phyloP scores from a whole-genome alignment of 2,797 vertebrate species.

The Lagodon rhomboides region DNA sequence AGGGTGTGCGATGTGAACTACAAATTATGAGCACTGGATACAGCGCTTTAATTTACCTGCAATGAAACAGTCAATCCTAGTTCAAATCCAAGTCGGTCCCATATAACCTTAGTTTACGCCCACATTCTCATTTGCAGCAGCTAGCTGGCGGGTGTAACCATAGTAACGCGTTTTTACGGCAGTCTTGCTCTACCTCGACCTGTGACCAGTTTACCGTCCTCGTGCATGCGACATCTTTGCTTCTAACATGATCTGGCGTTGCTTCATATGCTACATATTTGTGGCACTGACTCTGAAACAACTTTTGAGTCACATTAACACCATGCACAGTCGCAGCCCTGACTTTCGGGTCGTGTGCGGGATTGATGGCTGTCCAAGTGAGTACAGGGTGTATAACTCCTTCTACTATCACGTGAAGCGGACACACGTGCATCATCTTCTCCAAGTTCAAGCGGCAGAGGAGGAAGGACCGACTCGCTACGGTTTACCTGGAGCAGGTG shows the following conservation, averaged over 20 bases:
- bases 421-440: no score
- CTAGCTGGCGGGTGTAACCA: not conserved
- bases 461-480: not conserved
- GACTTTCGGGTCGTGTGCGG: conserved; percentile 14
- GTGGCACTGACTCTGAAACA: conserved; percentile 4
- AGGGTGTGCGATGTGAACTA: not conserved
- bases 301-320: conserved; percentile 17
- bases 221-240: not conserved
- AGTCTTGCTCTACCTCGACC: not conserved
- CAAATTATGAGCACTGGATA: not conserved
- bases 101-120: not conserved
- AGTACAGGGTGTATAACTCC: conserved; percentile 22
- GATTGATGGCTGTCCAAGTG: conserved; percentile 14
- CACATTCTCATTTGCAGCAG: not conserved
- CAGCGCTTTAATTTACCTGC: not conserved
- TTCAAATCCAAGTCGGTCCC: not conserved
- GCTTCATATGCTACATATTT: not conserved
- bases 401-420: conserved; percentile 1
- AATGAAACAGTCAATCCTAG: not conserved
- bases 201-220: no score
- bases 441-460: not conserved
- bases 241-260: conserved; percentile 1
- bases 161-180: not conserved
- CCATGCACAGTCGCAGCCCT: conserved; percentile 13
- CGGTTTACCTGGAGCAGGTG: not conserved